Evolutionary conservation across 2,113 vertebrate genomes (phyloP), one percentile per base, ranked within the genome.

Genomic region (Oncorhynchus nerka): DNA sequence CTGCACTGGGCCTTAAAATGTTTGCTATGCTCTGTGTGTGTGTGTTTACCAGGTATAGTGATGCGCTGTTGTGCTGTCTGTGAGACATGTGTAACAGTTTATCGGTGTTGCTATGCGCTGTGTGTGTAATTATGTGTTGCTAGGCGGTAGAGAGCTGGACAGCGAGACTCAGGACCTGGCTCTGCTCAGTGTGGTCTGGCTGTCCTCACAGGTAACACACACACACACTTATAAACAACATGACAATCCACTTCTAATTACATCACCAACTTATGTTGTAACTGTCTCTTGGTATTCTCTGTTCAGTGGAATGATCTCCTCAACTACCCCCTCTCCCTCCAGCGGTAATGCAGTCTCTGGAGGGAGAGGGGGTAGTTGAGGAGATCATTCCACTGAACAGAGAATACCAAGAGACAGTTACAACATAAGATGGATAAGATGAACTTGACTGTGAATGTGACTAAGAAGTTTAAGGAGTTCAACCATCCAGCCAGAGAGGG

Each of bases 151-250:
- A 85, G 95, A 96, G 90, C 90, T 94, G 80, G 92, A 95, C 74
- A 89, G 84, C 76, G 93, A 94, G 95, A 93, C 95, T 77, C 94
- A 93, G 85, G 93, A 95, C 90, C 90, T 96, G 88, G 91, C 94
- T 90, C 95, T 96, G 88, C 97, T 95, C 70, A 92, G 87, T 83
- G 92, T 94, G 76, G 93, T 97, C 91, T 98, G 96, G 96, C 92
- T 96, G 87, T 97, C 89, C 96, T 98, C 91, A 97, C 97, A 90
- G 97, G 97, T 98, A 39, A 96, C 7, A 9, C 75, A 73, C 75
- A 73, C 48, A 71, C 62, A 71, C n/a, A 9, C 74, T 2, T 57
- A 68, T 32, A 75, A 68, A n/a, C 61, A 30, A 65, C 4, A 48
- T 34, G 64, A 6, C n/a, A 12, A 64, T 32, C 30, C 62, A 72